Conservation (phyloP, 92 coral and sea anemone genomes). For the Actinostola sp. region DNA sequence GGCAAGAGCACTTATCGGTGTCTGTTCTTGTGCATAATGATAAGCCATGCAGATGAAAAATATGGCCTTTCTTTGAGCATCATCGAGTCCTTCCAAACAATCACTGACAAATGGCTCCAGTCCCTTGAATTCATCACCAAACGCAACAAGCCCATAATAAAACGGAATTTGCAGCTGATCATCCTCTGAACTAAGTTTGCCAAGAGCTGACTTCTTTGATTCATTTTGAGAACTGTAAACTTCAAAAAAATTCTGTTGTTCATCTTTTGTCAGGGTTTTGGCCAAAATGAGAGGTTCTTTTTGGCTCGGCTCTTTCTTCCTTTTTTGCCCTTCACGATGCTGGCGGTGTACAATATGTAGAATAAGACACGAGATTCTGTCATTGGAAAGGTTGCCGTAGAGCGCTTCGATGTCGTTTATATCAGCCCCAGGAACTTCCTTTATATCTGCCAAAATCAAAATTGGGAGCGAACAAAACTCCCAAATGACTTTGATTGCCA, state of each 20-base stretch:
- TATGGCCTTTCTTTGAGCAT: constrained; percentile 19
- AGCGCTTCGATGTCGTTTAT: constrained; percentile 49
- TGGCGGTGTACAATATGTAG: constrained; percentile 50
- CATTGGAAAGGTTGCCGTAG: constrained; percentile 51
- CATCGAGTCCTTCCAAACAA: constrained; percentile 20
- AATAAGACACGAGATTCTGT: constrained; percentile 57
- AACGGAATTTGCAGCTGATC: constrained; percentile 58
- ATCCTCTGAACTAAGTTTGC: not conserved
- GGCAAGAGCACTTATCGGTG: constrained; percentile 18
- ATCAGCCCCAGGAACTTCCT: constrained; percentile 51
- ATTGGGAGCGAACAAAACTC: constrained; percentile 59
- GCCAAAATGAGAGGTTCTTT: constrained; percentile 21
- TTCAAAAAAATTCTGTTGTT: constrained; percentile 21
- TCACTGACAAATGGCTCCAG: constrained; percentile 61
- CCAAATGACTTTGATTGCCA: constrained; percentile 46
- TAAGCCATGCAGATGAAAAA: constrained; percentile 59
- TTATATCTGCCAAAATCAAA: constrained; percentile 47
- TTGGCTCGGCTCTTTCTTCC: constrained; percentile 6
- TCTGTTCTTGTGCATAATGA: constrained; percentile 56
- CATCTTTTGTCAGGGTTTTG: constrained; percentile 11
- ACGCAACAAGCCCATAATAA: constrained; percentile 50
- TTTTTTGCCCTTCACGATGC: not conserved
- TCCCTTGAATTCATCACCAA: constrained; percentile 45
- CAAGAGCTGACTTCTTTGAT: constrained; percentile 8
- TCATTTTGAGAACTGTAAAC: constrained; percentile 30